Conservation (phyloP, 1,140 invertebrate genomes). For the Diorhabda carinulata region DNA sequence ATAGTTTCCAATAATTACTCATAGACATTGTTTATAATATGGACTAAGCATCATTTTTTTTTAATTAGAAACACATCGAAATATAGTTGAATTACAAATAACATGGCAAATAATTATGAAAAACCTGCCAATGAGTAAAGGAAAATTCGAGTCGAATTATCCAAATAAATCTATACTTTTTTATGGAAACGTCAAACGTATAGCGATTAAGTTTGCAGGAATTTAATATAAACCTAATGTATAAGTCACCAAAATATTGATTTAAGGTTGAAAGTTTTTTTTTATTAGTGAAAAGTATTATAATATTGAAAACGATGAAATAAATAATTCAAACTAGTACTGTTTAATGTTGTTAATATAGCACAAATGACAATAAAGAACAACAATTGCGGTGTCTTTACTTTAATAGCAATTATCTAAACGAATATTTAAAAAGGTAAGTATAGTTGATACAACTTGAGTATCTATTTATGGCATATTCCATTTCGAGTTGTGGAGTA, state of each 20-base stretch:
- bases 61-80: no score
- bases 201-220: constrained; percentile 39
- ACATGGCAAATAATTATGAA: no score
- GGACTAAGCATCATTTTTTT: no score
- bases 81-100: no score
- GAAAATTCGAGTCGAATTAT: no score
- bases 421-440: neutral
- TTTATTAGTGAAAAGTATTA: constrained; percentile 48
- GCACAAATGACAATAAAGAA: constrained; percentile 46
- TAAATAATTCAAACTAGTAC: constrained; percentile 46
- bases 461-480: no score
- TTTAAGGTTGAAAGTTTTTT: constrained; percentile 44
- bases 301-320: constrained; percentile 47
- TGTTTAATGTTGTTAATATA: constrained; percentile 45
- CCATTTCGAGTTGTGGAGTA: no score
- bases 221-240: constrained; percentile 40
- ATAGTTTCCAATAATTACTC: no score
- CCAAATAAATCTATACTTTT: constrained; percentile 18
- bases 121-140: no score
- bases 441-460: neutral
- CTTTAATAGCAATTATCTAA: constrained; percentile 26
- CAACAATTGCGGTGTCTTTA: constrained; percentile 44
- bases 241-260: constrained; percentile 41
- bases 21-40: no score
- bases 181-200: constrained; percentile 42